Percentiles rank a stretch among this genome's conserved stretches.
Evolutionary conservation across 2,113 vertebrate genomes (phyloP).

Genomic region (Trinectes maculatus): DNA sequence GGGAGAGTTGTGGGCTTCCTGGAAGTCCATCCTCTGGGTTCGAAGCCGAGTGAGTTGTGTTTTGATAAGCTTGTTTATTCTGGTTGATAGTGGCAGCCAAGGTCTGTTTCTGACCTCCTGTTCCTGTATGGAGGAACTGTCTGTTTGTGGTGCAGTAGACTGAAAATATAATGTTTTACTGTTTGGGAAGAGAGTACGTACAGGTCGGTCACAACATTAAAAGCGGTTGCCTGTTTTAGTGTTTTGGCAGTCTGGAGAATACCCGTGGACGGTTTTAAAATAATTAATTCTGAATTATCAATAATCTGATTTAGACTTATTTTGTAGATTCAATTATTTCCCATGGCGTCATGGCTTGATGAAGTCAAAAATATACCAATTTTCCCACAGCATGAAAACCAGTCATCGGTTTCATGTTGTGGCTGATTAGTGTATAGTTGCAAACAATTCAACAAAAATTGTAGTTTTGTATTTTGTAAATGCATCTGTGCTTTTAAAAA

Average conservation of each 20-base stretch:
- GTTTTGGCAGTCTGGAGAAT: background rate
- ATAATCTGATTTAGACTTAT: background rate
- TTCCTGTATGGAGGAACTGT: conserved; percentile 58
- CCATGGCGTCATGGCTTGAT: background rate
- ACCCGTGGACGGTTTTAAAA: background rate
- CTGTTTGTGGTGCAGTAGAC: conserved; percentile 27
- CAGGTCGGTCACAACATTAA: background rate
- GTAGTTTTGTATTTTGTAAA: background rate
- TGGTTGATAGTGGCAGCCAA: conserved; percentile 23
- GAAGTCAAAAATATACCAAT: background rate
- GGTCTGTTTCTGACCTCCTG: conserved; percentile 72
- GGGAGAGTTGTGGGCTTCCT: conserved; percentile 75
- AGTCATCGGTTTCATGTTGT: background rate
- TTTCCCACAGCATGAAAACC: background rate
- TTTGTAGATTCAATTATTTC: background rate
- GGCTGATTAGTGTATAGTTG: background rate
- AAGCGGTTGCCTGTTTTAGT: background rate
- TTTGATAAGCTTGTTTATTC: conserved; percentile 84
- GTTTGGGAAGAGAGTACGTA: background rate
- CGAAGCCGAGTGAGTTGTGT: conserved; percentile 73
- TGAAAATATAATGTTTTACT: conserved; percentile 22
- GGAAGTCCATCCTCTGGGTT: conserved; percentile 75
- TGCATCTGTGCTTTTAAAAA: background rate
- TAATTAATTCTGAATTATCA: background rate
- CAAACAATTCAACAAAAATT: background rate